Conservation (phyloP, 2,888 invertebrate genomes). For the Nomada flava region DNA sequence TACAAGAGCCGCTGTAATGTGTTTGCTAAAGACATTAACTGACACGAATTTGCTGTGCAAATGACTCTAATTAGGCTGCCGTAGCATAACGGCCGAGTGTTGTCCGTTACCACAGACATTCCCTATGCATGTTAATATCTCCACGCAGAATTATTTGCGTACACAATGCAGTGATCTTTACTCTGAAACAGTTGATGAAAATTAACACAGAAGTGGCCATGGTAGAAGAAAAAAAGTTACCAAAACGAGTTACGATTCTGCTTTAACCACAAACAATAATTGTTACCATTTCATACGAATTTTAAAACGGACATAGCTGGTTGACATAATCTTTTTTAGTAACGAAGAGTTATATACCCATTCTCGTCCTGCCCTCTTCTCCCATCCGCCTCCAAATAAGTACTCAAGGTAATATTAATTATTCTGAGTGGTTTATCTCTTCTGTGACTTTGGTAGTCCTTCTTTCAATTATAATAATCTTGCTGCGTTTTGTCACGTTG, state of each 20-base stretch:
- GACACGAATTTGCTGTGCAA: conserved; percentile 50
- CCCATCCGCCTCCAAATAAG: not conserved
- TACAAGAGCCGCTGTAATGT: conserved; percentile 30
- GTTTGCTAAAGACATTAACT: conserved; percentile 53
- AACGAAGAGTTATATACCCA: not conserved
- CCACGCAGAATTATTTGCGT: conserved; percentile 10
- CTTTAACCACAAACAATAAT: not conserved
- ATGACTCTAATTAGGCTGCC: conserved; percentile 54
- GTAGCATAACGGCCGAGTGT: conserved; percentile 1
- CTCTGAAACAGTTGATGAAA: not conserved
- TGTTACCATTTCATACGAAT: not conserved
- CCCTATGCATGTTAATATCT: not conserved
- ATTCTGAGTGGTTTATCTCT: conserved; percentile 20
- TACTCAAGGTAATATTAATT: conserved; percentile 19
- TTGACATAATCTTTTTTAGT: not conserved
- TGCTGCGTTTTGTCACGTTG: not conserved
- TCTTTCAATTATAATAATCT: not conserved
- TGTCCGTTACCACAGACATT: conserved; percentile 3
- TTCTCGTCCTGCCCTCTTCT: not conserved
- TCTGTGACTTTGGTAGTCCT: not conserved
- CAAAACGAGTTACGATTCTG: not conserved
- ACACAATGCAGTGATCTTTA: not conserved
- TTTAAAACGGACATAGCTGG: not conserved
- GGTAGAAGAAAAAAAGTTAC: not conserved
- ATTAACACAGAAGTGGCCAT: not conserved